phyloP scores from a whole-genome alignment of 2,888 invertebrate species.

The Patella ulyssiponensis region DNA sequence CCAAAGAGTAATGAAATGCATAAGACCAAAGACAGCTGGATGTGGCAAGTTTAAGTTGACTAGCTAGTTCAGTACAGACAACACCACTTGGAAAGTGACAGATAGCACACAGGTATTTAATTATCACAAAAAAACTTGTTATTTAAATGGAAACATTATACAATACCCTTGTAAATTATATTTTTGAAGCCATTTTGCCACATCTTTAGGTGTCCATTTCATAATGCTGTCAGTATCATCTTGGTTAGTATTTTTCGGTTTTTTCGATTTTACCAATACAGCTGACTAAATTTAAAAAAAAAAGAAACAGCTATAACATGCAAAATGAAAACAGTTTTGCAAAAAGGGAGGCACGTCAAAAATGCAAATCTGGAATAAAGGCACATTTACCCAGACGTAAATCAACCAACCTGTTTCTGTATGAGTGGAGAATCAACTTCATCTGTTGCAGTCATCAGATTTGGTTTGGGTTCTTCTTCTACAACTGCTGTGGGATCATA shows the following conservation, averaged over 20 bases:
- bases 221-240: slow-evolving; percentile 25
- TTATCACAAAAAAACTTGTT: too few species aligned
- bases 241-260: neutral
- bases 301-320: too few species aligned
- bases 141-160: too few species aligned
- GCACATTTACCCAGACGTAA: neutral
- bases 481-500: neutral
- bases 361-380: too few species aligned
- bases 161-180: slow-evolving; percentile 39
- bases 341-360: too few species aligned
- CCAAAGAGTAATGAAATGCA: too few species aligned
- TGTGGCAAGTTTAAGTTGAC: too few species aligned
- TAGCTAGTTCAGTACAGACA: too few species aligned
- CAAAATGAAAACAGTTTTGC: too few species aligned
- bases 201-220: slow-evolving; percentile 38
- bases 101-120: too few species aligned
- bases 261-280: neutral
- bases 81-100: too few species aligned
- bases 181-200: slow-evolving; percentile 41
- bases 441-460: neutral
- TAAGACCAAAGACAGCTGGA: too few species aligned
- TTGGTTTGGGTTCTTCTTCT: neutral
- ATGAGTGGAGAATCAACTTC: neutral
- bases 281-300: neutral
- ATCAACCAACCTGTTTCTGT: neutral